Evolutionary conservation across 2,888 invertebrate genomes (phyloP).

Genomic region (Melinaea marsaeus): DNA sequence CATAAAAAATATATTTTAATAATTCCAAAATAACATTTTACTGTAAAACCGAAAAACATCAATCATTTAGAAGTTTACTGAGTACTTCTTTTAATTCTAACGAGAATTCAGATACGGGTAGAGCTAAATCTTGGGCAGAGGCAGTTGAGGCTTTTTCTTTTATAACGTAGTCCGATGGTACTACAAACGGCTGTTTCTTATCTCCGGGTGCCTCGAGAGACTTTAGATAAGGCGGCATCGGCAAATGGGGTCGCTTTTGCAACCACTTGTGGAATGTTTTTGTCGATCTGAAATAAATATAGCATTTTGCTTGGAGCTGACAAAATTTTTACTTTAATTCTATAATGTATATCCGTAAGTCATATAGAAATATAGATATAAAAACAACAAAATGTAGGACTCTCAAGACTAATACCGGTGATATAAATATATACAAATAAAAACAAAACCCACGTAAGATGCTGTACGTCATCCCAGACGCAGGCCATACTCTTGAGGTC

Average conservation of each 20-base stretch:
- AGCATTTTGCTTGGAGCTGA: slow-evolving; percentile 8
- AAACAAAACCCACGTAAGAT: slow-evolving; percentile 69
- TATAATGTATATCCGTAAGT: no score
- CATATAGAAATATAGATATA: no score
- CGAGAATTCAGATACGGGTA: slow-evolving; percentile 64
- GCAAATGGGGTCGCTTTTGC: slow-evolving; percentile 47
- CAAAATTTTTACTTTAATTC: not conserved
- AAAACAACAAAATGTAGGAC: no score
- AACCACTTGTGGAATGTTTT: slow-evolving; percentile 65
- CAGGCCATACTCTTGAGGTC: slow-evolving; percentile 79
- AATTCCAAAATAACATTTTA: not conserved
- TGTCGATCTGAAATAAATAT: slow-evolving; percentile 53
- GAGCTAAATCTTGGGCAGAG: slow-evolving; percentile 51
- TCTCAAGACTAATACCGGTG: not conserved
- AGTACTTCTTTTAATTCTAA: slow-evolving; percentile 65
- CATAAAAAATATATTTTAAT: no score
- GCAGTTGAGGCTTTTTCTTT: slow-evolving; percentile 38
- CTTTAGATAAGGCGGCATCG: slow-evolving; percentile 59
- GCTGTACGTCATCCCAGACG: slow-evolving; percentile 80
- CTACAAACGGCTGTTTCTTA: slow-evolving; percentile 56
- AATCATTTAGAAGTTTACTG: slow-evolving; percentile 58
- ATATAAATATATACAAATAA: not conserved
- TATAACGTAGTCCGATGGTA: slow-evolving; percentile 63
- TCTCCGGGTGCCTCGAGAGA: slow-evolving; percentile 42
- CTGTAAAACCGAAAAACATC: slow-evolving; percentile 16